Evolutionary conservation across 2,113 vertebrate genomes (phyloP).

Genomic region (mouse (Mus musculus)): DNA sequence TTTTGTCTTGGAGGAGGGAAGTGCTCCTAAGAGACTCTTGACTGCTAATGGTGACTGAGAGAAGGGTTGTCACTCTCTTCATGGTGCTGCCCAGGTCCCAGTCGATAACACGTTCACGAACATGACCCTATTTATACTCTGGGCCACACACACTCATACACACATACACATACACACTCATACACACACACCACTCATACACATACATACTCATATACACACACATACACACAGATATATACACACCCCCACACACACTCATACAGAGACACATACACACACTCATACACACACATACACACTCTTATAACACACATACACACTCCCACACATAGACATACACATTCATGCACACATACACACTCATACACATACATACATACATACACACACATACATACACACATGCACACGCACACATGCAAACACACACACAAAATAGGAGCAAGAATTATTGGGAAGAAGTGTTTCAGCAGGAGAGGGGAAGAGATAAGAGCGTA

Average conservation of each 20-base stretch:
- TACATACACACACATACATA: not conserved
- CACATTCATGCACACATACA: not conserved
- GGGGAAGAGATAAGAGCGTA: no score
- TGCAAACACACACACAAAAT: not conserved
- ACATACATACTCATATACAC: not conserved
- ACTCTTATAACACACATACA: no score
- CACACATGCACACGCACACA: not conserved
- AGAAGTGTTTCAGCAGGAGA: not conserved
- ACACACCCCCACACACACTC: not conserved
- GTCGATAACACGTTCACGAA: not conserved
- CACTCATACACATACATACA: not conserved
- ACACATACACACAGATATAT: not conserved
- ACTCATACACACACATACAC: no score
- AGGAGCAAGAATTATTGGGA: not conserved
- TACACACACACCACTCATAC: not conserved
- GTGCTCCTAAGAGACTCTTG: not conserved
- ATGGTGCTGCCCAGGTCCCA: not conserved
- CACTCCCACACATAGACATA: no score
- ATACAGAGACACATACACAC: not conserved
- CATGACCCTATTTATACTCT: not conserved
- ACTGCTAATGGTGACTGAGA: not conserved
- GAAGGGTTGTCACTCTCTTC: not conserved
- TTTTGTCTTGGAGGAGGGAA: not conserved
- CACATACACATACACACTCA: not conserved
- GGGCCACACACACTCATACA: not conserved